Evolutionary conservation across 2,797 vertebrate species (phyloP).

Genomic region (Tauraco hartlaubi): DNA sequence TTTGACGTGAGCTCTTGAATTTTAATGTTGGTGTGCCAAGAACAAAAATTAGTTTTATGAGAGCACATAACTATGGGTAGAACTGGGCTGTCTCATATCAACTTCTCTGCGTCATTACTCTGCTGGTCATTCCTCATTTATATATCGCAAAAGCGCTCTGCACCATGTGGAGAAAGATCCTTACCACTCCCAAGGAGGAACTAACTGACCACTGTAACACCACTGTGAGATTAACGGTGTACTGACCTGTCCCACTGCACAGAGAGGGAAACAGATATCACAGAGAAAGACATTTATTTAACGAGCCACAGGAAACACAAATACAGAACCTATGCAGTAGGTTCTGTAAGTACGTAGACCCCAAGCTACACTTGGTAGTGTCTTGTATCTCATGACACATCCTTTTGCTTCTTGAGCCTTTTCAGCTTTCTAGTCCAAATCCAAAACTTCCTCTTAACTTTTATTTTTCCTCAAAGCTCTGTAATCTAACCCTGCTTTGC

Average conservation of each 20-base stretch:
- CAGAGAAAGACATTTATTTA: background rate
- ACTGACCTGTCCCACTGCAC: background rate
- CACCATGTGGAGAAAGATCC: background rate
- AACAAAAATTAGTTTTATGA: slow-evolving; percentile 44
- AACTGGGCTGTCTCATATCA: background rate
- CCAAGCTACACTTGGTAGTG: background rate
- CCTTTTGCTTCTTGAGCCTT: background rate
- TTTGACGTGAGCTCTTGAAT: slow-evolving; percentile 65
- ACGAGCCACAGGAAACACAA: background rate
- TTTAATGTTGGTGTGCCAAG: slow-evolving; percentile 57
- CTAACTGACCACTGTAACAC: background rate
- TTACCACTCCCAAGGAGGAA: background rate
- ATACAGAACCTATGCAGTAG: background rate
- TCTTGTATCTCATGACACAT: background rate
- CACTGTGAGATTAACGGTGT: background rate
- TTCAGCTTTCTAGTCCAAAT: background rate
- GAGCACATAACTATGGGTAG: background rate
- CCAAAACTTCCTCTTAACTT: background rate
- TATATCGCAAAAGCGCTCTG: background rate
- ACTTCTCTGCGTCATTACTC: background rate
- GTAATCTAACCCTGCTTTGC: background rate
- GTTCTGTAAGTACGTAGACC: background rate
- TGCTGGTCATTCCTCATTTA: background rate
- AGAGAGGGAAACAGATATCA: background rate
- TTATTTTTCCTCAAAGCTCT: background rate